Evolutionary conservation across 1,140 invertebrate species (phyloP).

Genomic region (Meloidogyne chitwoodi): DNA sequence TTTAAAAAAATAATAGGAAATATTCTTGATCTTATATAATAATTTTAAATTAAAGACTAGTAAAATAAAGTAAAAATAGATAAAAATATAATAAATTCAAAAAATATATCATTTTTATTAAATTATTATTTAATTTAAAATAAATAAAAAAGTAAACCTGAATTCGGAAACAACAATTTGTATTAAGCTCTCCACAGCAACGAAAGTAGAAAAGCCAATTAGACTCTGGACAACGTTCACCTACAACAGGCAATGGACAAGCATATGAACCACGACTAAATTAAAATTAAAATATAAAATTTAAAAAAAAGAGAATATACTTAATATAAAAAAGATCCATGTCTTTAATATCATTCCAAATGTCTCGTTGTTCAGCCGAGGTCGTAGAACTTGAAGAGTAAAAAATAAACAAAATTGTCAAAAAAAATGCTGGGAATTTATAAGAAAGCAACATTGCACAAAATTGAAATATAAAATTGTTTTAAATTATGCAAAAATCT

Average conservation of each 20-base stretch:
- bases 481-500: neutral
- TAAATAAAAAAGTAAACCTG: neutral
- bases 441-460: neutral
- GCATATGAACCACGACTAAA: slow-evolving; percentile 26
- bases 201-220: slow-evolving; percentile 40
- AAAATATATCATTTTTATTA: no score
- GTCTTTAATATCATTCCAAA: neutral
- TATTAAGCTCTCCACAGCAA: slow-evolving; percentile 41
- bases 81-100: no score
- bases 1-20: neutral
- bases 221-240: slow-evolving; percentile 34
- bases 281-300: neutral
- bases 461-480: neutral
- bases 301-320: neutral
- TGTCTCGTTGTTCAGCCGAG: neutral
- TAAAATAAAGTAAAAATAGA: no score
- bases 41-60: neutral
- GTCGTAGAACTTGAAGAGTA: neutral
- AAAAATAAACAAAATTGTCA: neutral
- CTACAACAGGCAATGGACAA: slow-evolving; percentile 40
- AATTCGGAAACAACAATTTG: slow-evolving; percentile 26
- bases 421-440: neutral
- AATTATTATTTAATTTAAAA: no score
- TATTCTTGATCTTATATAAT: no score
- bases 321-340: neutral